Percentiles rank a stretch among this genome's conserved stretches.
phyloP scores from a whole-genome alignment of 2,888 invertebrate genomes.

The Elegia similella region DNA sequence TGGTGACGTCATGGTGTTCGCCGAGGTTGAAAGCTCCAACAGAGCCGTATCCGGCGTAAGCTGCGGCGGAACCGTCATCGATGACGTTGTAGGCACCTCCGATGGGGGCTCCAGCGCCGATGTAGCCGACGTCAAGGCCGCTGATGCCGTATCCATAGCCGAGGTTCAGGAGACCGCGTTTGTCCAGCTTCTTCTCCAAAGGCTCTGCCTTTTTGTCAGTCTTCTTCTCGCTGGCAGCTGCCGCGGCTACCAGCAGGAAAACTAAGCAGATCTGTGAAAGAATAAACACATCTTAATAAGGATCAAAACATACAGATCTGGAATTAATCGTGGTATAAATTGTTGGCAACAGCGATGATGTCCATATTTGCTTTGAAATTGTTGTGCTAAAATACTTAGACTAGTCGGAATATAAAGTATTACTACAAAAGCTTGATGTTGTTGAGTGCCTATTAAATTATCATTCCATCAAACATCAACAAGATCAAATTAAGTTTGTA shows the following conservation, averaged over 20 bases:
- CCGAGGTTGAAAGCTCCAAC: slow-evolving; percentile 54
- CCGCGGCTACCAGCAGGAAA: slow-evolving; percentile 89
- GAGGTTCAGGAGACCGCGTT: slow-evolving; percentile 89
- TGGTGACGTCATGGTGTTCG: slow-evolving; percentile 79
- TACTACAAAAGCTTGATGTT: no score
- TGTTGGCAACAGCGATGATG: no score
- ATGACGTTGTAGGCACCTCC: slow-evolving; percentile 77
- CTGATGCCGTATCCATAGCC: slow-evolving; percentile 90
- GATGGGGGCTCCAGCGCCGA: slow-evolving; percentile 82
- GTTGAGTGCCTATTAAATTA: no score
- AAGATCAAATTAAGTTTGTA: no score
- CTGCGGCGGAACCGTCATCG: slow-evolving; percentile 47
- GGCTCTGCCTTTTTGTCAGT: slow-evolving; percentile 78
- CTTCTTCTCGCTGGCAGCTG: slow-evolving; percentile 86
- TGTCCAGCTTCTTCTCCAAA: slow-evolving; percentile 89
- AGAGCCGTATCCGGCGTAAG: slow-evolving; percentile 36
- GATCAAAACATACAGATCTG: neutral
- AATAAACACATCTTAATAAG: slow-evolving; percentile 13
- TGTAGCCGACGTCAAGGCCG: slow-evolving; percentile 88
- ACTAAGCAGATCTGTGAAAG: slow-evolving; percentile 85
- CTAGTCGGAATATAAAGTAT: no score
- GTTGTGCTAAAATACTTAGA: no score
- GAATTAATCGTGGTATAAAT: no score
- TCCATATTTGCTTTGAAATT: no score
- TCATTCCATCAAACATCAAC: no score